Evolutionary conservation across 2,113 vertebrate genomes (phyloP), one percentile per base, ranked within the genome.

Genomic region (Istiophorus platypterus): DNA sequence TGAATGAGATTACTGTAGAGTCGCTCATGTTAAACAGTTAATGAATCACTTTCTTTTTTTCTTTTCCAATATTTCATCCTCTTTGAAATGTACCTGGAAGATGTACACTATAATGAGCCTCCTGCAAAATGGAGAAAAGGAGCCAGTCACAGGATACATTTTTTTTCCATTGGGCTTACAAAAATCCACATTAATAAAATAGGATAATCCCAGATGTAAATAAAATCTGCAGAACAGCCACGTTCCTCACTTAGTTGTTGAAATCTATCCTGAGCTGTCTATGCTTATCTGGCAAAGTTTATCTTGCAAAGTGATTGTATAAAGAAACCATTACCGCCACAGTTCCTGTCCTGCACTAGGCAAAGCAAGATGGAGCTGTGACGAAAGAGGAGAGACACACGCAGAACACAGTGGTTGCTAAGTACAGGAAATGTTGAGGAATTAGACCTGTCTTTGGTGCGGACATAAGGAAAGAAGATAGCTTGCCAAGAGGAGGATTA

Each of bases 301-400:
- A 87, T 90, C 65, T 72, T 86, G 58, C 72, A 61, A 27, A 75
- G 76, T 24, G 72, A 17, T 70, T 90, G 76, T 84, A 54, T 82
- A 85, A 83, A 86, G 72, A 88, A 85, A 84, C 67, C 68, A 81
- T 90, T 84, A 84, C 65, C 27, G 49, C 51, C 26, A 61, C 67
- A 37, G 59, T 89, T 92, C 85, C 73, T 88, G 80, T 87, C 24
- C 74, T 66, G 76, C 64, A 26, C 69, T 12, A 22, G 41, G 39
- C 37, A 52, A 42, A 79, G 66, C 57, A 10, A 72, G 66, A 65
- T 34, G 29, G 61, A 37, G 18, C 34, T 39, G 59, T 22, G 77
- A 67, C 22, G 66, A 64, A 62, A 64, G 81, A 84, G 13, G 57
- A 37, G 29, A 64, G 85, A 82, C 72, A 5, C 68, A 0, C n/a